Evolutionary conservation across 2,888 invertebrate species (phyloP).

Genomic region (Sepioteuthis lessoniana): DNA sequence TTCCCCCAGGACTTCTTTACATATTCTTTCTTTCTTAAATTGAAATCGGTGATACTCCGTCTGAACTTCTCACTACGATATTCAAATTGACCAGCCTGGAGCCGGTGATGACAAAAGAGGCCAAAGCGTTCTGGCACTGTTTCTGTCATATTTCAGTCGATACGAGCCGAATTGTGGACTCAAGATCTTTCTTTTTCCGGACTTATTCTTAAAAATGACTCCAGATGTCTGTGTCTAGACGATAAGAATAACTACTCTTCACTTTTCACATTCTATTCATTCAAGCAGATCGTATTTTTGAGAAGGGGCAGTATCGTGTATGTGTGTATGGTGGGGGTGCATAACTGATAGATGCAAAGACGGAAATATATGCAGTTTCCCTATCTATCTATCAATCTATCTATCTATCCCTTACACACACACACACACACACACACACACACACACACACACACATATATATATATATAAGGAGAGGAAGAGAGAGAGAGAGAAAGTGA

Average conservation of each 20-base stretch:
- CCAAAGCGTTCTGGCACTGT: not conserved
- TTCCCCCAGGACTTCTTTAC: not conserved
- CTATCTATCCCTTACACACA: no score
- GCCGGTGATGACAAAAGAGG: not conserved
- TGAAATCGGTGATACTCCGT: not conserved
- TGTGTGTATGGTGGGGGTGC: not conserved
- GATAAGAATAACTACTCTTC: not conserved
- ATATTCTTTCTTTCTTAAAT: not conserved
- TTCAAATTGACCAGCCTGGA: not conserved
- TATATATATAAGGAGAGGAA: no score
- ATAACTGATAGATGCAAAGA: not conserved
- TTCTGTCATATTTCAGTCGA: not conserved
- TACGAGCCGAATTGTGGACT: conserved; percentile 33
- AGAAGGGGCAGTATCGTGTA: not conserved
- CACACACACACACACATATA: no score
- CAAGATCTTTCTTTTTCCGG: not conserved
- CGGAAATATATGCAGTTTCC: no score
- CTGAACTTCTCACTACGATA: not conserved
- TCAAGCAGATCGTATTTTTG: not conserved
- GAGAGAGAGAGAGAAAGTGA: no score
- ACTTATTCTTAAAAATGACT: not conserved
- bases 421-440: no score
- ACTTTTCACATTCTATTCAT: not conserved
- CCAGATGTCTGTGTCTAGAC: not conserved
- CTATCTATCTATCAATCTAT: no score